Evolutionary conservation across 2,113 vertebrate genomes (phyloP), one percentile per base, ranked within the genome.

Genomic region (Sinocyclocheilus rhinocerous): DNA sequence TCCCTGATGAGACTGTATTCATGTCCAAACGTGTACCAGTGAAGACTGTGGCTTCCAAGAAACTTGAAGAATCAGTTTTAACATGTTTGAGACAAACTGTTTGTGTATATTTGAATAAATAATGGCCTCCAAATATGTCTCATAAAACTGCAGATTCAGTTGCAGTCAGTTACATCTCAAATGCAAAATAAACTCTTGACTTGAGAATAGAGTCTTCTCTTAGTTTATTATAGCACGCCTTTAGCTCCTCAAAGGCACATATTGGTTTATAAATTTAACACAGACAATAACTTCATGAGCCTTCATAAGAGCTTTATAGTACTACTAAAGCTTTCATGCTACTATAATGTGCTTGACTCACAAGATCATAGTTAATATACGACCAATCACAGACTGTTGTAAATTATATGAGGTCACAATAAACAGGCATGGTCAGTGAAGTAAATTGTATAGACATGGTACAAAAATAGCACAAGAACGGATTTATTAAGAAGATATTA

Each of bases 1-100:
- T 83, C 86, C 86, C 91, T 95, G 86, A 88, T 95, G 69, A 94
- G 89, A 50, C 94, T 94, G 87, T 94, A 95, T 90, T 93, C 94
- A 91, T 95, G 95, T 89, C 92, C 94, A 3, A 88, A 81, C 3
- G 39, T 89, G 76, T 91, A 93, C 89, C 88, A 88, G 89, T 94
- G 93, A 93, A 45, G 76, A 0, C 15, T 45, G 39, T 36, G 48
- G 11, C 24, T 11, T 77, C 33, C 77, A 72, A 24, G 29, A 26
- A n/a, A 6, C 9, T 11, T 24, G 26, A 50, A 76, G 59, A 86
- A 67, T 83, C 45, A 12, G 7, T 36, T 36, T 77, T 13, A 59
- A 59, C 57, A 63, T 18, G 18, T 55, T 83, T 55, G 65, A 86
- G 33, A 20, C 45, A 73, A 29, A 50, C 36, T 69, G 59, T 18